phyloP scores from a whole-genome alignment of 2,888 invertebrate species.

The Alitta virens region DNA sequence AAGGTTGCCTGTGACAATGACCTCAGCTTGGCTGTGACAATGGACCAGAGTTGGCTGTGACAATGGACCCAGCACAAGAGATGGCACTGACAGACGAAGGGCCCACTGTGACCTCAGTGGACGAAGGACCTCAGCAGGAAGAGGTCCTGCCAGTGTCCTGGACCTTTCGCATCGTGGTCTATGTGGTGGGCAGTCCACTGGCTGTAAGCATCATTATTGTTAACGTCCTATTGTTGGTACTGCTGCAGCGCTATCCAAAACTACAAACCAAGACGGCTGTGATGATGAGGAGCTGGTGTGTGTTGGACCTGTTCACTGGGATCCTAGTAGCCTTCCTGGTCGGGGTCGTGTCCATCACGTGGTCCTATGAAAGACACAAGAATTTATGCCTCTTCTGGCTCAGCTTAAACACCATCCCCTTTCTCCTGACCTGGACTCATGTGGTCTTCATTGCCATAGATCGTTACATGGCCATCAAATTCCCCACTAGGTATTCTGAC shows the following conservation, averaged over 20 bases:
- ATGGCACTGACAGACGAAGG: no score
- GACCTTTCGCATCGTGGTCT: neutral
- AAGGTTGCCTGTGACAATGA: no score
- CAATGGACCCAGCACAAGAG: no score
- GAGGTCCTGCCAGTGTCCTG: neutral
- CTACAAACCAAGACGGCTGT: neutral
- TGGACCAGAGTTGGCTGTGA: no score
- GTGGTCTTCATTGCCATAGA: conserved; percentile 9
- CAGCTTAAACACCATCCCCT: conserved; percentile 1
- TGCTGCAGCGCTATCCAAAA: neutral
- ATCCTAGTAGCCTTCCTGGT: conserved; percentile 3
- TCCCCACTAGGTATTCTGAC: conserved; percentile 2
- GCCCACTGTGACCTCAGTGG: no score
- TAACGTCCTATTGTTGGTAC: conserved; percentile 7
- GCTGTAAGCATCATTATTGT: conserved; percentile 5
- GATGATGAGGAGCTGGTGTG: conserved; percentile 8
- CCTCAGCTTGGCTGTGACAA: no score
- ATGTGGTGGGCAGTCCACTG: conserved; percentile 4
- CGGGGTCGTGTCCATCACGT: neutral
- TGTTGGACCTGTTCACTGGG: conserved; percentile 6
- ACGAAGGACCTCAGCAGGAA: no score
- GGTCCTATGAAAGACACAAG: neutral
- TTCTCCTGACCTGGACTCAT: conserved; percentile 3
- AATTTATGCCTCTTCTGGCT: conserved; percentile 3
- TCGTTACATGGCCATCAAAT: conserved; percentile 9